These are phyloP conservation scores for Athripsodes cinereus DNA, from an alignment of 2,888 invertebrate species.

Conservation along the genomic window DNA sequence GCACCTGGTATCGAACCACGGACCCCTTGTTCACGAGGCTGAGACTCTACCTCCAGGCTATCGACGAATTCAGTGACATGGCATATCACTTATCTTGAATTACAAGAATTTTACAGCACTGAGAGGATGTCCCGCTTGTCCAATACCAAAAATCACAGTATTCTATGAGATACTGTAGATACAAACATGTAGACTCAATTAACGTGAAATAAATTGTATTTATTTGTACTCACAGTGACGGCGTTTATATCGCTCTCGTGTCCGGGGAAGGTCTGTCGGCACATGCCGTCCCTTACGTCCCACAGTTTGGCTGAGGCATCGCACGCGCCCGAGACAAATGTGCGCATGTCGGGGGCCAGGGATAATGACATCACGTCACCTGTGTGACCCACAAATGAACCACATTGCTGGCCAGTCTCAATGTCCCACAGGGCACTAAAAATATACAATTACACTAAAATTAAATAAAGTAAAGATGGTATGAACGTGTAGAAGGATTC, in stretches of 20 bases:
- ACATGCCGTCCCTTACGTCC: constrained; percentile 99
- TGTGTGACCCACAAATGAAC: constrained; percentile 98
- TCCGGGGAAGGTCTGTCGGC: constrained; percentile 99
- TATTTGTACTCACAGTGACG: constrained; percentile 61
- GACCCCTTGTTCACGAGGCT: no score
- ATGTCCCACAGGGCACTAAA: constrained; percentile 97
- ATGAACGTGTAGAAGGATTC: no score
- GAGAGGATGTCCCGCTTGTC: no score
- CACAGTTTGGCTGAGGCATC: constrained; percentile 99
- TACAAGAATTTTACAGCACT: no score
- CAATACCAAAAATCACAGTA: no score
- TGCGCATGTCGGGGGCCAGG: constrained; percentile 95
- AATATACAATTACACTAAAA: not conserved
- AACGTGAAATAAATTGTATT: no score
- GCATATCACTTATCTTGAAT: no score
- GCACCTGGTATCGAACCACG: no score
- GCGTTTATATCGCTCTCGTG: constrained; percentile 99
- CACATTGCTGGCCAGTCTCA: constrained; percentile 99
- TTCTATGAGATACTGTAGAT: no score
- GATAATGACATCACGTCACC: constrained; percentile 99
- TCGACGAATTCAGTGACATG: no score
- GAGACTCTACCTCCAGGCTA: no score
- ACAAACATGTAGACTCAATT: no score
- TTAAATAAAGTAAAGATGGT: not conserved
- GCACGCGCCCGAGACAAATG: constrained; percentile 99